These are phyloP conservation scores for Scatophagus argus DNA, from an alignment of 2,113 vertebrate species.

Conservation along the genomic window DNA sequence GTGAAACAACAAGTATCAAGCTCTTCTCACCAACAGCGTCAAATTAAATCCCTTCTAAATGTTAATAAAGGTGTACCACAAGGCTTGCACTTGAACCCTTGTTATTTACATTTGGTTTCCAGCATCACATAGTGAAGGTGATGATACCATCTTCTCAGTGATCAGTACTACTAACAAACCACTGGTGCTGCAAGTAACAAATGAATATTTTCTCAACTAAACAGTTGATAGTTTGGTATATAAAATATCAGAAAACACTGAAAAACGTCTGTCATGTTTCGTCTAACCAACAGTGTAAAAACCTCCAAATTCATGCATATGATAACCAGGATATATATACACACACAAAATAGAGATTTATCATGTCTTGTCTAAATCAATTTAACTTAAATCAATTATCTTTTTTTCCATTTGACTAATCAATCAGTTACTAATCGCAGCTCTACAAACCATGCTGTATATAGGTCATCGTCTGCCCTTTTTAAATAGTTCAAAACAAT, in stretches of 20 bases:
- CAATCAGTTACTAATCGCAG: not conserved
- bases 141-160: not conserved
- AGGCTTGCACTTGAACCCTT: not conserved
- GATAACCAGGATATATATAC: too few relatives aligned
- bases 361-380: too few relatives aligned
- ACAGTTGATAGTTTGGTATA: not conserved
- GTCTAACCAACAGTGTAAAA: too few relatives aligned
- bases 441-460: not conserved
- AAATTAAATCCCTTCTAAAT: not conserved
- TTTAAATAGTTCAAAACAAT: not conserved
- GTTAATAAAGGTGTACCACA: constrained; percentile 6
- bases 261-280: not conserved
- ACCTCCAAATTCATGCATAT: too few relatives aligned
- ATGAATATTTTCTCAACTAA: not conserved
- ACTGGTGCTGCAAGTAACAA: not conserved
- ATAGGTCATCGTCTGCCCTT: too few relatives aligned
- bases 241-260: not conserved
- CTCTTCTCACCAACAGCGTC: not conserved
- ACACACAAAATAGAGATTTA: too few relatives aligned
- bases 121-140: not conserved
- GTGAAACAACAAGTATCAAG: not conserved
- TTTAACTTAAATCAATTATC: too few relatives aligned
- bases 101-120: not conserved
- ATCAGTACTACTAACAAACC: not conserved
- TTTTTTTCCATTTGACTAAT: too few relatives aligned